Conservation (phyloP, 1,140 invertebrate species). For the Pseudomyrmex flavicornis region DNA sequence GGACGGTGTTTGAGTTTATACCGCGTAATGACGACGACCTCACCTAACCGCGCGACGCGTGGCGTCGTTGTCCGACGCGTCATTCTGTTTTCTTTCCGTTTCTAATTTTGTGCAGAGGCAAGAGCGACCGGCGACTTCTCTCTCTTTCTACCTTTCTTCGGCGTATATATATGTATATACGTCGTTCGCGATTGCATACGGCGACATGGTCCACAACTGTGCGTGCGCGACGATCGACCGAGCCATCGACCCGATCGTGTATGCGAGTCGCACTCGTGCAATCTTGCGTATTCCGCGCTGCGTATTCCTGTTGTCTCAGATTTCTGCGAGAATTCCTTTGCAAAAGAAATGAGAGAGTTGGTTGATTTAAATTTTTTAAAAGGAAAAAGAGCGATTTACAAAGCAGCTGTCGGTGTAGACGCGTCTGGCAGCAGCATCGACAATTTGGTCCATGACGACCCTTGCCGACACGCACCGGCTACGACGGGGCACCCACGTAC, state of each 20-base stretch:
- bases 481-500: constrained; percentile 80
- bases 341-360: background rate
- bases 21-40: constrained; percentile 43
- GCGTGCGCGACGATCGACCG: constrained; percentile 26
- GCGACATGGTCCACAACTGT: constrained; percentile 8
- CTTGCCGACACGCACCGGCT: constrained; percentile 59
- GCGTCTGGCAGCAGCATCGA: constrained; percentile 16
- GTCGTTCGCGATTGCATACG: constrained; percentile 18
- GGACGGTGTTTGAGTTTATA: constrained; percentile 29
- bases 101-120: constrained; percentile 75
- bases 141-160: background rate
- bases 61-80: constrained; percentile 26
- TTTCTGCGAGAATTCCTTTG: background rate
- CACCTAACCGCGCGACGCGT: constrained; percentile 63
- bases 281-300: constrained; percentile 18
- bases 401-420: background rate
- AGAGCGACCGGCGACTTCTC: constrained; percentile 26
- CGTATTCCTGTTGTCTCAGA: background rate
- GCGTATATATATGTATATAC: background rate
- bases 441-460: constrained; percentile 57
- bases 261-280: constrained; percentile 7
- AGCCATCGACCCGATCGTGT: constrained; percentile 36
- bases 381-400: background rate
- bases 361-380: background rate
- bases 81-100: constrained; percentile 77